phyloP scores from a whole-genome alignment of 2,797 vertebrate species.

The Sebastes matsubarae region DNA sequence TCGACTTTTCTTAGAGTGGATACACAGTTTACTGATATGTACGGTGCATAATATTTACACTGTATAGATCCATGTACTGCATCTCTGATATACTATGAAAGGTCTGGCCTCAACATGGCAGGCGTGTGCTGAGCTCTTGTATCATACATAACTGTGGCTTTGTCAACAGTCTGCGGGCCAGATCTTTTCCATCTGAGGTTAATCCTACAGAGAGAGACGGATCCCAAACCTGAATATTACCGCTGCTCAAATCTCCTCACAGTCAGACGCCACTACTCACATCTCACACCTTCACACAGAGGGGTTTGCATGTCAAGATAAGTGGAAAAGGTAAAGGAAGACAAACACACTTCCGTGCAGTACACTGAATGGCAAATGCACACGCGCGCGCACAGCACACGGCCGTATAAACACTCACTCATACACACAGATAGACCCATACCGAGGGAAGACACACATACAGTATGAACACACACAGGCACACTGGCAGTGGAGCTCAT shows the following conservation, averaged over 20 bases:
- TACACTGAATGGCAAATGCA: slow-evolving; percentile 46
- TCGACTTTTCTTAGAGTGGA: no score
- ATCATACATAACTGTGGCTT: slow-evolving; percentile 71
- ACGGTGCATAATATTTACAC: not conserved
- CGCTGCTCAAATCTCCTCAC: slow-evolving; percentile 71
- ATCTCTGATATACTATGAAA: slow-evolving; percentile 33
- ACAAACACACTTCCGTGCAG: slow-evolving; percentile 60
- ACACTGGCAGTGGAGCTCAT: slow-evolving; percentile 72
- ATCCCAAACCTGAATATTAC: slow-evolving; percentile 80
- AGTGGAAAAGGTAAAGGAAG: slow-evolving; percentile 77
- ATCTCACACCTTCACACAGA: slow-evolving; percentile 78
- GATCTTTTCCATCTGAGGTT: slow-evolving; percentile 79
- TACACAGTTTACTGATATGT: not conserved
- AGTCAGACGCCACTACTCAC: slow-evolving; percentile 76
- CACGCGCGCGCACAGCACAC: slow-evolving; percentile 32
- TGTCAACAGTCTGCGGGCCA: slow-evolving; percentile 71
- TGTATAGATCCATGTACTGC: slow-evolving; percentile 6
- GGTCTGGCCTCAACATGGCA: slow-evolving; percentile 34
- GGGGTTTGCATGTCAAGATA: slow-evolving; percentile 81
- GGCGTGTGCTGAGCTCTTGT: slow-evolving; percentile 59
- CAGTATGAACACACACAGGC: slow-evolving; percentile 37
- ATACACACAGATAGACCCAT: slow-evolving; percentile 17
- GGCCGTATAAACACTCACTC: slow-evolving; percentile 25
- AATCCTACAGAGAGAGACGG: slow-evolving; percentile 76
- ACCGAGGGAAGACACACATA: slow-evolving; percentile 21